Percentiles rank a stretch among this genome's conserved stretches.
Evolutionary conservation across 2,113 vertebrate genomes (phyloP).

Genomic region (Caracal caracal): DNA sequence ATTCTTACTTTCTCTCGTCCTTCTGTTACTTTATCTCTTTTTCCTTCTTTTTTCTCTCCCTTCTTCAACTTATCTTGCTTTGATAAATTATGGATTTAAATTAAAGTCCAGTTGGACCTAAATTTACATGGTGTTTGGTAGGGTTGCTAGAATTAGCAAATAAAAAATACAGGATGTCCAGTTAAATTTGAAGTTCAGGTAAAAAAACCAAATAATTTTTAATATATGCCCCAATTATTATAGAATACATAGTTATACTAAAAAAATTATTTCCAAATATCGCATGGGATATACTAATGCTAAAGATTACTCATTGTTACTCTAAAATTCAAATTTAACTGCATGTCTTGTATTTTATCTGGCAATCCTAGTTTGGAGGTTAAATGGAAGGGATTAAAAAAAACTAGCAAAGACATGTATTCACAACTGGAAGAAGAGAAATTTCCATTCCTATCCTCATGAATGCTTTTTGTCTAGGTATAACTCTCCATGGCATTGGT

Average conservation of each 20-base stretch:
- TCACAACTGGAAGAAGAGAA: constrained; percentile 49
- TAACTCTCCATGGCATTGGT: fast-evolving
- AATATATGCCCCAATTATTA: neutral
- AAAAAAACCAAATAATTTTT: neutral
- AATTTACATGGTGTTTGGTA: fast-evolving
- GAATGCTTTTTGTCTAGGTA: neutral
- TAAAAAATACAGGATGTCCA: constrained; percentile 32
- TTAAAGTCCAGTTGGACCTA: neutral
- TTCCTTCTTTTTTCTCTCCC: neutral
- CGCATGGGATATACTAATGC: neutral
- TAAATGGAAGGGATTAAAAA: constrained; percentile 55
- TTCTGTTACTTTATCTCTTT: constrained; percentile 70
- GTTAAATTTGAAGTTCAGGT: constrained; percentile 31
- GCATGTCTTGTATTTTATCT: constrained; percentile 55
- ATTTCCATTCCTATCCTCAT: neutral
- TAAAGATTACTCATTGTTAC: constrained; percentile 36
- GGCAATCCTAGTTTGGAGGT: constrained; percentile 36
- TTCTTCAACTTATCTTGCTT: neutral
- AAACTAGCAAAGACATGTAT: constrained; percentile 33
- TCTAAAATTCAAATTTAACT: constrained; percentile 60
- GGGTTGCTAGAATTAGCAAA: constrained; percentile 33
- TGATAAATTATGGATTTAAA: neutral
- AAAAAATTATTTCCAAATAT: neutral
- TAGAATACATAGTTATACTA: neutral
- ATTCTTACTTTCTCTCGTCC: constrained; percentile 67